Percentiles rank a stretch among this genome's conserved stretches.
Evolutionary conservation across 2,113 vertebrate genomes (phyloP).

Genomic region (Danio rerio): GRCz12tu NC_133197.1:21178001-21178500

Average conservation of each 20-base stretch:
- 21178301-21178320: slow-evolving; percentile 96
- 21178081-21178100: slow-evolving; percentile 1
- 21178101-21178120: slow-evolving; percentile 1
- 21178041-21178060: not conserved
- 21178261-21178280: slow-evolving; percentile 96
- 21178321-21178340: slow-evolving; percentile 82
- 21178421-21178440: too few relatives aligned
- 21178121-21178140: not conserved
- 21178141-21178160: not conserved
- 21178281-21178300: slow-evolving; percentile 95
- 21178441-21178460: not conserved
- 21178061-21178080: not conserved
- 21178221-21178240: not conserved
- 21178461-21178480: too few relatives aligned
- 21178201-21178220: not conserved
- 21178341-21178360: not conserved
- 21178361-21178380: too few relatives aligned
- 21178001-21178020: slow-evolving; percentile 19
- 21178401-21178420: not conserved
- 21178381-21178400: not conserved
- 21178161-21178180: slow-evolving; percentile 1
- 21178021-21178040: slow-evolving; percentile 36
- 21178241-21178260: slow-evolving; percentile 82
- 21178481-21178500: not conserved
- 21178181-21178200: slow-evolving; percentile 5